Conservation (phyloP, 2,113 vertebrate species). For the Vanacampus margaritifer region DNA sequence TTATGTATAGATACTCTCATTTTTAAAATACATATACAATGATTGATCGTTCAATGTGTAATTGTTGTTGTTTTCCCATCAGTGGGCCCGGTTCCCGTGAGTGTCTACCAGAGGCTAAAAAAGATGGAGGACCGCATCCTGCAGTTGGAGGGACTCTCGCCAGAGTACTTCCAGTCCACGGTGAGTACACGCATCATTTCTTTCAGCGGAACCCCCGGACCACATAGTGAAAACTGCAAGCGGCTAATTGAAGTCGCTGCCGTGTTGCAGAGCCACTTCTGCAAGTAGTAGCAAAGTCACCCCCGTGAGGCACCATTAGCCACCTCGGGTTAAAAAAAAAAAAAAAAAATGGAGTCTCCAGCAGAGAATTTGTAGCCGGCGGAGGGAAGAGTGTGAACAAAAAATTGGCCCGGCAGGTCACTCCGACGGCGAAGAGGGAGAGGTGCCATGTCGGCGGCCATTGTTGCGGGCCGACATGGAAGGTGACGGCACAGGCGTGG, state of each 20-base stretch:
- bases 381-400: neutral
- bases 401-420: neutral
- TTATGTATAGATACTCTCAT: no score
- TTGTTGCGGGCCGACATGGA: neutral
- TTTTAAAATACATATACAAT: no score
- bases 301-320: neutral
- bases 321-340: no score
- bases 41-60: no score
- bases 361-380: neutral
- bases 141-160: slow-evolving; percentile 95
- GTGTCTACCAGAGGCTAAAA: slow-evolving; percentile 94
- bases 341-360: neutral
- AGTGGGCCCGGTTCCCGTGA: slow-evolving; percentile 90
- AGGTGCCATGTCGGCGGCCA: neutral
- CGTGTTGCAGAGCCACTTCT: no score
- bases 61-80: slow-evolving; percentile 16
- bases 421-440: neutral
- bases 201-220: neutral
- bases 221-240: neutral
- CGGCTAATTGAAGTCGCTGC: neutral
- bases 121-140: slow-evolving; percentile 95
- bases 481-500: neutral
- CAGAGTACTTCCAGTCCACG: slow-evolving; percentile 92
- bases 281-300: neutral
- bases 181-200: slow-evolving; percentile 68